Evolutionary conservation across 2,797 vertebrate species (phyloP).

Genomic region (Vultur gryphus): DNA sequence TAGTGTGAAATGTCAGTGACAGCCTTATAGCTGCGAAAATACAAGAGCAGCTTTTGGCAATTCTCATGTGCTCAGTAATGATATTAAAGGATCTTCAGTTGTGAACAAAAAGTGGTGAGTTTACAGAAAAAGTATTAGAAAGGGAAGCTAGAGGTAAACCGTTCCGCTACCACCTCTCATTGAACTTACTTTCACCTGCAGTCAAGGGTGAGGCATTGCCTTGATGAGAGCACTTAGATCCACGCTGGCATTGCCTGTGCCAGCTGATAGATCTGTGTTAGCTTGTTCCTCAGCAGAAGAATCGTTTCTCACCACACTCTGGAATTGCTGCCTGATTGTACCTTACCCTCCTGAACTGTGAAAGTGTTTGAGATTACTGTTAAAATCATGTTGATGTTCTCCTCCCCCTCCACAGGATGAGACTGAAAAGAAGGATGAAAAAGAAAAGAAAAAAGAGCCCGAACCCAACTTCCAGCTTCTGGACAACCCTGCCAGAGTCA

Average conservation of each 20-base stretch:
- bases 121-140: background rate
- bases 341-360: background rate
- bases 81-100: background rate
- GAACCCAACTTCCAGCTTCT: constrained; percentile 95
- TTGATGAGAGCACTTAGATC: background rate
- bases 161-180: background rate
- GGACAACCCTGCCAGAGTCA: constrained; percentile 94
- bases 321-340: background rate
- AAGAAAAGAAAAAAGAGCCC: constrained; percentile 97
- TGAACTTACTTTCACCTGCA: background rate
- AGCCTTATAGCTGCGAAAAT: background rate
- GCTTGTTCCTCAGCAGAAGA: background rate
- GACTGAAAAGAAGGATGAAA: constrained; percentile 88
- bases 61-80: background rate
- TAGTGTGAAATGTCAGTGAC: background rate
- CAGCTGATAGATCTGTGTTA: background rate
- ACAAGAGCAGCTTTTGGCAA: background rate
- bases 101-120: background rate
- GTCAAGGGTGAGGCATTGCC: background rate
- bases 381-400: background rate
- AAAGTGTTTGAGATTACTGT: background rate
- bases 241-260: background rate
- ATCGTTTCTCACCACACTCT: background rate
- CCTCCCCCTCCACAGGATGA: constrained; percentile 76
- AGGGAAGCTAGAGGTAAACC: background rate